These are phyloP conservation scores for Ceriagrion tenellum DNA, from an alignment of 2,888 invertebrate genomes.

Conservation along the genomic window DNA sequence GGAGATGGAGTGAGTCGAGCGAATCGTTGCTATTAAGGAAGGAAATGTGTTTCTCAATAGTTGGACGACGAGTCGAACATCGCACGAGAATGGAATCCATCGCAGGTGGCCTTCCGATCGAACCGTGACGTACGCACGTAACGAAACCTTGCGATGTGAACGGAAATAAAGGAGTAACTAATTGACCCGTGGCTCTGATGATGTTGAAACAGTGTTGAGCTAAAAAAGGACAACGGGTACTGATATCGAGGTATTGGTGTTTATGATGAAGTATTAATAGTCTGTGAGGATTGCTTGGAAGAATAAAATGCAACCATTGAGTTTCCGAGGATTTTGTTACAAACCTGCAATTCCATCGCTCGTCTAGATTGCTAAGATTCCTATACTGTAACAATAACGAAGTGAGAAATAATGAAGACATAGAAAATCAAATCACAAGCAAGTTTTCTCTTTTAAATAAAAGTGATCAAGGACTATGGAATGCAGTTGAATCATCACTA, in stretches of 20 bases:
- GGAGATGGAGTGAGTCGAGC: background rate
- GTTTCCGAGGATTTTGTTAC: no score
- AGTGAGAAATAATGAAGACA: no score
- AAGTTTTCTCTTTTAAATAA: no score
- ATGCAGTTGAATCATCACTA: no score
- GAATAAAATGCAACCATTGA: background rate
- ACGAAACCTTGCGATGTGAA: background rate
- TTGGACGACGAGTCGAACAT: background rate
- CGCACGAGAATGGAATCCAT: background rate
- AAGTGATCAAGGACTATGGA: no score
- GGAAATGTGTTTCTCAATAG: slow-evolving; percentile 15
- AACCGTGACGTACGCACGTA: background rate
- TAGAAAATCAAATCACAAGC: no score
- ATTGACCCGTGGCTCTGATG: background rate
- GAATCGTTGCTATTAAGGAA: slow-evolving; percentile 9
- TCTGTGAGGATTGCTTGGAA: background rate
- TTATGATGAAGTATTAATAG: background rate
- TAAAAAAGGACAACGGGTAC: background rate
- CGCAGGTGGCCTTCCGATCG: slow-evolving; percentile 41
- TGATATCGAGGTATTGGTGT: background rate
- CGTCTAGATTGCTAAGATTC: no score
- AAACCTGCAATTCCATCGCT: no score
- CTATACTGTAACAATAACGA: no score
- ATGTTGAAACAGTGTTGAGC: background rate
- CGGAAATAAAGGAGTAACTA: background rate